Evolutionary conservation across 2,888 invertebrate genomes (phyloP), one percentile per base, ranked within the genome.

Genomic region (Catocala nupta): DNA sequence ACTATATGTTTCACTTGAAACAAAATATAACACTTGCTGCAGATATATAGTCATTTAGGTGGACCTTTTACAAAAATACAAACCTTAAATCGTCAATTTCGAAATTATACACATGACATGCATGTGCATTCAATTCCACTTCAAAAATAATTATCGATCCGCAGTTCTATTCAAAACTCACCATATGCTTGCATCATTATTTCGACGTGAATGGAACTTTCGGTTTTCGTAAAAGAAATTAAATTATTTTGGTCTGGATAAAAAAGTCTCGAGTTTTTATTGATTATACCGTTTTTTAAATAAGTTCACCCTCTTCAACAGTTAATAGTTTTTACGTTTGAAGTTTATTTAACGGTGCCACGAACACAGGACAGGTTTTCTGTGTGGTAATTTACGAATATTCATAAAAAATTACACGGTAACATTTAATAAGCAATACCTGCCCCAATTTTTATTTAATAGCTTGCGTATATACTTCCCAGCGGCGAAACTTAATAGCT

Each of bases 111-210:
- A 75, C 70, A 77, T 78, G 76, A 74, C 75, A 78, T 63, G 72
- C 75, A 74, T 75, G 67, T 71, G 73, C 63, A 74, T 77, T 75
- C 52, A 67, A 71, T 55, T 61, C 55, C 51, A 58, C 65, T 62
- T 71, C 78, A 65, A 78, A 80, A 78, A 79, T 76, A 80, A 85
- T 82, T 79, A 81, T 80, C 74, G 77, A 80, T 73, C 79, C 78
- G 66, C 79, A 73, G 53, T 66, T 80, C 82, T 80, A 85, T 86
- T 87, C 82, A 82, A 84, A 82, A 80, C 78, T 76, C 73, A 64
- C 86, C 91, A 92, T 89, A 90, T 91, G 92, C 81, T 71, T 66
- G 71, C 78, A 78, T 84, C 78, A 88, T 91, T 90, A 88, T 85
- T 70, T 75, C 59, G 70, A 65, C 67, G 73, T 86, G 84, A 89